phyloP scores from a whole-genome alignment of 1,140 invertebrate genomes.

The Muscidifurax raptorellus region DNA sequence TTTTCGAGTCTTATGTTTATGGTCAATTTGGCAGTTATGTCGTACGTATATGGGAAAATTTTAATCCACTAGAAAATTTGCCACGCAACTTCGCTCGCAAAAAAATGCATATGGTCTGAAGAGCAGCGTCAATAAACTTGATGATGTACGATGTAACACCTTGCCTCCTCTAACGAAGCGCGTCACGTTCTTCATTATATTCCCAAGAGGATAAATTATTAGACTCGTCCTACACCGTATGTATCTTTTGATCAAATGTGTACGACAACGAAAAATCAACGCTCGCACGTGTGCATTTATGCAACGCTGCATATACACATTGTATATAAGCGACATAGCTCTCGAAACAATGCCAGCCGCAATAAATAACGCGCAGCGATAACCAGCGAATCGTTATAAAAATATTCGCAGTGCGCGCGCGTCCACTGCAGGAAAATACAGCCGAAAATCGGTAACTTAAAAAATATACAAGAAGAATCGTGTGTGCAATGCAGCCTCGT shows the following conservation, averaged over 20 bases:
- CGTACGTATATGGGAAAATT: neutral
- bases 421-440: neutral
- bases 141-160: neutral
- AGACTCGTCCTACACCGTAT: neutral
- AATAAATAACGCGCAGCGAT: neutral
- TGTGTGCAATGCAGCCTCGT: neutral
- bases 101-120: neutral
- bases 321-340: too few relatives aligned
- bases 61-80: neutral
- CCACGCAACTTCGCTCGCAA: neutral
- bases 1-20: neutral
- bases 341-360: neutral
- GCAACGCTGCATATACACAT: too few relatives aligned
- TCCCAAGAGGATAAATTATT: neutral
- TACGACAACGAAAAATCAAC: too few relatives aligned
- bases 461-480: neutral
- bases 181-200: neutral
- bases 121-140: neutral
- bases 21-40: too few relatives aligned
- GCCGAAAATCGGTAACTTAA: neutral
- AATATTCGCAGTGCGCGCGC: too few relatives aligned
- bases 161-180: neutral
- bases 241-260: neutral
- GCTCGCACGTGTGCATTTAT: too few relatives aligned
- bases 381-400: too few relatives aligned